Percentiles rank a stretch among this genome's conserved stretches.
Conservation (phyloP, 2,113 vertebrate genomes). For the Pelodiscus sinensis region DNA sequence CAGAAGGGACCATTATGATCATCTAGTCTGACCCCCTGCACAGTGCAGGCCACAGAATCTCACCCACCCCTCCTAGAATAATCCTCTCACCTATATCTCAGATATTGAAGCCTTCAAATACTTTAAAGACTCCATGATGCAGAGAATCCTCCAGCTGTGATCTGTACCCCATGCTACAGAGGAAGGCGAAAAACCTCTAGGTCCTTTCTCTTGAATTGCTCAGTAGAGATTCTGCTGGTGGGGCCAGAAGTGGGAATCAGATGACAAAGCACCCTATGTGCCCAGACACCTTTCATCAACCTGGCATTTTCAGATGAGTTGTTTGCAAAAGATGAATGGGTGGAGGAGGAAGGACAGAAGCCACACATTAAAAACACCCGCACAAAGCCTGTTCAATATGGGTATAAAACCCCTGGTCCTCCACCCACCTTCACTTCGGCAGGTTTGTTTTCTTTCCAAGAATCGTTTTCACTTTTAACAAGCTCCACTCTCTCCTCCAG, state of each 20-base stretch:
- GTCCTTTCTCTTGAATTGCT: neutral
- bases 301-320: constrained; percentile 15
- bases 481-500: neutral
- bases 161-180: no score
- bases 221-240: neutral
- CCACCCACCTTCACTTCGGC: neutral
- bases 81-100: no score
- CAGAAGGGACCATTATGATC: no score
- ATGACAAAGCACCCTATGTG: neutral
- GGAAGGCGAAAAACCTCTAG: no score
- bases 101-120: no score
- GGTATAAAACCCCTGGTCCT: neutral
- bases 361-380: neutral
- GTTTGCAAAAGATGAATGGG: neutral
- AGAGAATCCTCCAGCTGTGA: no score
- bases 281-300: neutral
- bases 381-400: neutral
- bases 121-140: no score
- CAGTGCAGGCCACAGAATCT: no score
- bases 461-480: neutral
- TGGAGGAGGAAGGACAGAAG: neutral
- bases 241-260: neutral
- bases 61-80: no score
- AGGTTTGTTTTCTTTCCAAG: neutral
- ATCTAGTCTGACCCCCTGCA: no score